phyloP scores from a whole-genome alignment of 1,140 invertebrate species.

The Cotesia chilonis region DNA sequence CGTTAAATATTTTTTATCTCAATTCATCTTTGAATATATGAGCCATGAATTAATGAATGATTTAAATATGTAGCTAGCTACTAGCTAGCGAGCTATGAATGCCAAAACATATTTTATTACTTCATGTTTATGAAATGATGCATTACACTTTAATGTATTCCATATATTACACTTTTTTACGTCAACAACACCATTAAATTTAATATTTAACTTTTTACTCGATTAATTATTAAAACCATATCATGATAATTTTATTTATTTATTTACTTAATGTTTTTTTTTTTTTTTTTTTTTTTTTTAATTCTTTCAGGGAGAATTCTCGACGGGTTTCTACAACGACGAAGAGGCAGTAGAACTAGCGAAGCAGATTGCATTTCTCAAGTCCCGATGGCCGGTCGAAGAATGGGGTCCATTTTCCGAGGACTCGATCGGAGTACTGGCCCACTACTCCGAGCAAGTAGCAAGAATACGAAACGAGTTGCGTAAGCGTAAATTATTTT shows the following conservation, averaged over 20 bases:
- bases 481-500: slow-evolving; percentile 76
- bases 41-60: slow-evolving; percentile 1
- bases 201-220: slow-evolving; percentile 16
- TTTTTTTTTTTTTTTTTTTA: background rate
- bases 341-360: slow-evolving; percentile 85
- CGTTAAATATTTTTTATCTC: too few species aligned
- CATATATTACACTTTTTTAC: slow-evolving; percentile 12
- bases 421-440: slow-evolving; percentile 83
- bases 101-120: background rate
- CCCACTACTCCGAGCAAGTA: slow-evolving; percentile 88
- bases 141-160: slow-evolving; percentile 35
- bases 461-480: slow-evolving; percentile 81
- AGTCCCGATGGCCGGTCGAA: slow-evolving; percentile 74
- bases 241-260: background rate
- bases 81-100: slow-evolving; percentile 11
- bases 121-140: slow-evolving; percentile 21
- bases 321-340: slow-evolving; percentile 87
- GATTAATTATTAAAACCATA: background rate
- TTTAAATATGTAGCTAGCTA: background rate
- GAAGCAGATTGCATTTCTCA: slow-evolving; percentile 75
- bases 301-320: slow-evolving; percentile 73
- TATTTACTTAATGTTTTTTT: background rate
- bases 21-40: background rate
- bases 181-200: background rate
- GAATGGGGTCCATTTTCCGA: slow-evolving; percentile 80